A percentile compares a stretch with the other conserved stretches of the same genome.
Conservation (phyloP, 2,888 invertebrate species). For the Acrocyrtus sp. region DNA sequence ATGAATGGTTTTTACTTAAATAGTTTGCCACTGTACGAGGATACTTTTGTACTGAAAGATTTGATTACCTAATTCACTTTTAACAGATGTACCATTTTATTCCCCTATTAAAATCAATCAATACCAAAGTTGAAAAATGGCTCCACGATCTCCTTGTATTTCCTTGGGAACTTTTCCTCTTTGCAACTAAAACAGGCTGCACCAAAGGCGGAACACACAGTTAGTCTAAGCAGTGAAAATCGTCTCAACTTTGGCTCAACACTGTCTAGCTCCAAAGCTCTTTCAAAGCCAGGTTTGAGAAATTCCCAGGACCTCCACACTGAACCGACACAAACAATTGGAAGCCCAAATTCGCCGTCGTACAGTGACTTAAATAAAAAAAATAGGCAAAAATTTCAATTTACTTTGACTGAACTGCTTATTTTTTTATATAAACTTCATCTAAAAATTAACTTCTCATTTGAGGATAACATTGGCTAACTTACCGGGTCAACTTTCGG, state of each 20-base stretch:
- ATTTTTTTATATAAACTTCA: neutral
- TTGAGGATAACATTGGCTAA: constrained; percentile 25
- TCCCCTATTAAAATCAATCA: too few relatives aligned
- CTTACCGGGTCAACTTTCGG: constrained; percentile 72
- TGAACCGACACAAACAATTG: constrained; percentile 91
- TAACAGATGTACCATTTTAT: neutral
- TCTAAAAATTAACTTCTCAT: neutral
- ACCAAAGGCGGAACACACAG: constrained; percentile 82
- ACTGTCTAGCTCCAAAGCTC: constrained; percentile 67
- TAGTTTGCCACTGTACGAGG: too few relatives aligned
- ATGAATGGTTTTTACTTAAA: too few relatives aligned
- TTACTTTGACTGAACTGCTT: neutral
- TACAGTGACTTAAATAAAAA: constrained; percentile 68
- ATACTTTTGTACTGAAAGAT: too few relatives aligned
- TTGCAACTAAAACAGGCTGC: constrained; percentile 71
- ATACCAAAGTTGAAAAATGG: constrained; percentile 11
- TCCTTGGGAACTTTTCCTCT: constrained; percentile 28
- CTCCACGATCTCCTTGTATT: constrained; percentile 49
- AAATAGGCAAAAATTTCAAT: neutral
- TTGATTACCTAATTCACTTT: too few relatives aligned
- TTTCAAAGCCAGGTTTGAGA: constrained; percentile 77
- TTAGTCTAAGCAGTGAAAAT: constrained; percentile 75
- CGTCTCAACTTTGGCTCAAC: constrained; percentile 42
- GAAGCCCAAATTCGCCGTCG: constrained; percentile 72
- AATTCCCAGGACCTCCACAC: constrained; percentile 94